Evolutionary conservation across 2,113 vertebrate genomes (phyloP), one percentile per base, ranked within the genome.

Genomic region (Antigone vipio): DNA sequence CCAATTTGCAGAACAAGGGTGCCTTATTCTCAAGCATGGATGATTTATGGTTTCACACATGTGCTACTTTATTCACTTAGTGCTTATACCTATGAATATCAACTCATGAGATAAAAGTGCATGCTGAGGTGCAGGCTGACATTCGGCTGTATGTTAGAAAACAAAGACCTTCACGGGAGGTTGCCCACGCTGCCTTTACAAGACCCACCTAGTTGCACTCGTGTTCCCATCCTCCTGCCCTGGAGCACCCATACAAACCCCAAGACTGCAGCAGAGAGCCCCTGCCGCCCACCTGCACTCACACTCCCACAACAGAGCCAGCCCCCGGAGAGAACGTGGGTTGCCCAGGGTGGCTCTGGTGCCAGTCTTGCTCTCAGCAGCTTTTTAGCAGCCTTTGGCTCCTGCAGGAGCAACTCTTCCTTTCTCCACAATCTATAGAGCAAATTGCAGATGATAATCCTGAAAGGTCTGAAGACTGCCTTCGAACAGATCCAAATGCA

Each of bases 11-110:
- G 92, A 96, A 98, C 90, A 97, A 98, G 85, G 88, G 35, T 82
- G 96, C 93, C 91, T 95, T 98, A 86, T 67, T 89, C 78, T 76
- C 85, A 74, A 91, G 80, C 7, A 24, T 44, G 56, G 74, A 77
- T 96, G 96, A 96, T 96, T 96, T 96, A 97, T 35, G 66, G 89
- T 89, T 96, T 98, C 93, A 92, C 89, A 90, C 6, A 97, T 85
- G 92, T 8, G 50, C 87, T 64, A 60, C 87, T 78, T 96, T 93
- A 96, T 95, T 97, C 95, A 86, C 93, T 92, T 90, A 82, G 90
- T 64, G 50, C 86, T 75, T 30, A 49, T 77, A 86, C 76, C 88
- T 95, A 88, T 35, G 94, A 95, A 87, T 95, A 97, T 89, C 94
- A 95, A 55, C 73, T 95, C 82, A 80, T 2, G 27, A 91, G 69